Evolutionary conservation across 2,113 vertebrate genomes (phyloP).

Genomic region (Peromyscus polionotus): DNA sequence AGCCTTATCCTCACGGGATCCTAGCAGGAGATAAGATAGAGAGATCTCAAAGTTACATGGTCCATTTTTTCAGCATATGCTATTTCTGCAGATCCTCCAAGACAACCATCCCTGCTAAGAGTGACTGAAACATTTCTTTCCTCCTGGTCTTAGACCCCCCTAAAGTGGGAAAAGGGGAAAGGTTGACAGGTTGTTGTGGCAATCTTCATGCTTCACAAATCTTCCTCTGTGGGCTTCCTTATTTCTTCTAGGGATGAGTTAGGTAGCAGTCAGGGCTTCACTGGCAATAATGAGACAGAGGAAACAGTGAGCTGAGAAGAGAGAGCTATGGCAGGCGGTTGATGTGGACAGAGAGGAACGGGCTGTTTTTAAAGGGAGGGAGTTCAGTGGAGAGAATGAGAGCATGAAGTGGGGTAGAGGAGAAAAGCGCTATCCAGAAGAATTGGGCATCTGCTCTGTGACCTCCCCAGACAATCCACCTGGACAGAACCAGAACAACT

Average conservation of each 20-base stretch:
- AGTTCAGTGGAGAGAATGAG: neutral
- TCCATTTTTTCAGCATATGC: neutral
- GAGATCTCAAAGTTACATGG: neutral
- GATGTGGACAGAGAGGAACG: neutral
- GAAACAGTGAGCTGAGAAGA: neutral
- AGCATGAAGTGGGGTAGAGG: too few species aligned
- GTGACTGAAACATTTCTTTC: neutral
- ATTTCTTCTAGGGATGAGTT: neutral
- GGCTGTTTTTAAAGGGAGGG: neutral
- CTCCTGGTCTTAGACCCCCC: neutral
- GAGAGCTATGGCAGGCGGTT: neutral
- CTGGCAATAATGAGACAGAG: neutral
- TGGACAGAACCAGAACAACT: neutral
- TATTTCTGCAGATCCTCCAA: neutral
- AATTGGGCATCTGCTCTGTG: neutral
- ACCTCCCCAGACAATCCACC: neutral
- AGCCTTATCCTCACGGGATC: neutral
- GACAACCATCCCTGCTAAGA: neutral
- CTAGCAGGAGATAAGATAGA: neutral
- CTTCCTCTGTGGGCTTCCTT: neutral
- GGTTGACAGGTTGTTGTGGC: neutral
- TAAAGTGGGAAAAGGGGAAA: neutral
- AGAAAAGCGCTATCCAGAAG: neutral
- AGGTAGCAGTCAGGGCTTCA: neutral
- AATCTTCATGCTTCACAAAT: neutral